Evolutionary conservation across 2,888 invertebrate genomes (phyloP), one percentile per base, ranked within the genome.

Genomic region (Ornithoptera priamus): DNA sequence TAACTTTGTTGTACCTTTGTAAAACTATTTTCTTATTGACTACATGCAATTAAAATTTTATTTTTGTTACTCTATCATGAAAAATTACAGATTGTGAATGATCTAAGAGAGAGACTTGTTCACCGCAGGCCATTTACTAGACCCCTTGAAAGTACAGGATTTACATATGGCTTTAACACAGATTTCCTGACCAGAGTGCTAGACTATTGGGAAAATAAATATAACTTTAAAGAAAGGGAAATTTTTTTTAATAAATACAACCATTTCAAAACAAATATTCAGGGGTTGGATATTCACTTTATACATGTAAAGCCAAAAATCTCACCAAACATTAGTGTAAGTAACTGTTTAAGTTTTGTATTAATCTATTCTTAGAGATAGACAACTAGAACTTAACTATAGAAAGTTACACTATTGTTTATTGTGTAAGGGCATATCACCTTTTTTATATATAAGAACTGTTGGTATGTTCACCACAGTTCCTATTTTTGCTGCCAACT

Each of bases 91-190:
- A 82, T 90, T 71, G 76, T 95, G 59, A 84, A 90, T 71, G 94
- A 95, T 75, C 81, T 95, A 0, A 86, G 89, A 72, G 84, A 89
- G 20, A 89, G 96, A 10, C 86, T 96, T 0, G 84, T 93, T 1
- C 92, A 90, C 62, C 83, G 90, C 0, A 83, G 87, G 10, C 82
- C 82, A 0, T 88, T 94, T 5, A 84, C 88, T 0, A 89, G 90
- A 17, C 95, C 97, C 0, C 80, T 96, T 62, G 95, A 96, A 83
- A 94, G 93, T 63, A 86, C 92, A 0, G 94, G 94, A 8, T 98
- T 97, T 85, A 93, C 95, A 71, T 97, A 97, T 79, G 98, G 98
- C 2, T 95, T 98, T 81, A 96, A 97, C 79, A 88, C 95, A 0
- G 92, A 94, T 57, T 95, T 95, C 72, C 85, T 97, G 6, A 89